Evolutionary conservation across 2,113 vertebrate species (phyloP).

Genomic region (Pterocles orientalis): DNA sequence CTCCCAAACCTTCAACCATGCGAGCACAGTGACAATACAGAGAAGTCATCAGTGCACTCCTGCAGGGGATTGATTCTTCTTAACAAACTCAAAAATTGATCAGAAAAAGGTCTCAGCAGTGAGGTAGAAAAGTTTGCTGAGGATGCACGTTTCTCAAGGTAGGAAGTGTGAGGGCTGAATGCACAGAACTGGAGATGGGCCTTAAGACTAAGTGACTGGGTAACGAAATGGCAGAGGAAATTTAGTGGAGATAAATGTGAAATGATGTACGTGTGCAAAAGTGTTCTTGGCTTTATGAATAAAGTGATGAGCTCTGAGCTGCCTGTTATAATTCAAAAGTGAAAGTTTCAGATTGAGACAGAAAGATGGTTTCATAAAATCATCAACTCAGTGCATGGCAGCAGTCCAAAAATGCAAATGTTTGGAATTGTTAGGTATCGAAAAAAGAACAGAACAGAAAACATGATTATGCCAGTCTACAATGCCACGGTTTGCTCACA

Average conservation of each 20-base stretch:
- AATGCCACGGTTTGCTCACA: neutral
- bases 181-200: neutral
- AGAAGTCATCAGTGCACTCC: neutral
- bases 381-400: neutral
- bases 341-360: neutral
- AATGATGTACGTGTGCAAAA: neutral
- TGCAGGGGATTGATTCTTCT: neutral
- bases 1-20: neutral
- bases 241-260: neutral
- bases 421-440: neutral
- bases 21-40: neutral
- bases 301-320: neutral
- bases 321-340: neutral
- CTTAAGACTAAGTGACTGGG: neutral
- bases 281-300: neutral
- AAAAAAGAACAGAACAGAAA: neutral
- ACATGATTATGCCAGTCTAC: neutral
- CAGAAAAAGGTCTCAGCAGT: neutral
- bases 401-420: neutral
- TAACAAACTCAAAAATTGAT: neutral
- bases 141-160: neutral
- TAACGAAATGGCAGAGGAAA: neutral
- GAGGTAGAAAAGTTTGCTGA: neutral
- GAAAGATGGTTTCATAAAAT: neutral
- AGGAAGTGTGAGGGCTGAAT: neutral